phyloP scores from a whole-genome alignment of 2,113 vertebrate species.

The Neogale vison region DNA sequence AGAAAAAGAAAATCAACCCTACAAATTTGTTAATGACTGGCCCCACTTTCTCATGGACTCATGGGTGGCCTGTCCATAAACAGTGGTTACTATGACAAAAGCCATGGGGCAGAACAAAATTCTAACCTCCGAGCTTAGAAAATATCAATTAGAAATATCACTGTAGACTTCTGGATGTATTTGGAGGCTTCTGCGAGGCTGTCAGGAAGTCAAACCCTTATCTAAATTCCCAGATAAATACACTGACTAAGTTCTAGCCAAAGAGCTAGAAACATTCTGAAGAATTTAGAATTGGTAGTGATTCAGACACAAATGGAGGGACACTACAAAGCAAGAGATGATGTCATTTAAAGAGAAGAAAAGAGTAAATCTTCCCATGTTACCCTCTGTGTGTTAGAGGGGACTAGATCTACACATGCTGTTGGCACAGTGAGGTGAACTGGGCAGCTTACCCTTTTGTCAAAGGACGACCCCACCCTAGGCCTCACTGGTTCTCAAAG shows the following conservation, averaged over 20 bases:
- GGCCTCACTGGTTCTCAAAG: background rate
- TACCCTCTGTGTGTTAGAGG: background rate
- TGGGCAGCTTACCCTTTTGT: background rate
- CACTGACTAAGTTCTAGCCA: slow-evolving; percentile 19
- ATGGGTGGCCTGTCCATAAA: slow-evolving; percentile 33
- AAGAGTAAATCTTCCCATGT: background rate
- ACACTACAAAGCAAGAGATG: background rate
- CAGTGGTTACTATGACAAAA: slow-evolving; percentile 21
- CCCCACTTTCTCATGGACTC: slow-evolving; percentile 25
- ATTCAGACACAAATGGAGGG: background rate
- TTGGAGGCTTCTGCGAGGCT: slow-evolving; percentile 21
- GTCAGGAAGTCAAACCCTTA: slow-evolving; percentile 14
- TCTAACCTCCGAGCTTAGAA: slow-evolving; percentile 11
- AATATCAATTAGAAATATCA: slow-evolving; percentile 38
- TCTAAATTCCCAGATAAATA: slow-evolving; percentile 32
- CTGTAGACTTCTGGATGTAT: background rate
- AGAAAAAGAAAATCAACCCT: slow-evolving; percentile 61
- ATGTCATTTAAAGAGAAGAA: background rate
- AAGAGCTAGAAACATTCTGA: background rate
- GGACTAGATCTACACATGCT: background rate
- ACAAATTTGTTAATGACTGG: slow-evolving; percentile 59
- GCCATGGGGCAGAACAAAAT: slow-evolving; percentile 31
- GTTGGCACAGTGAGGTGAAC: background rate
- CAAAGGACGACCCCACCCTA: background rate
- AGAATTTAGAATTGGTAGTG: slow-evolving; percentile 2